Conservation (phyloP, 2,888 invertebrate genomes). For the Ophion ellenae region DNA sequence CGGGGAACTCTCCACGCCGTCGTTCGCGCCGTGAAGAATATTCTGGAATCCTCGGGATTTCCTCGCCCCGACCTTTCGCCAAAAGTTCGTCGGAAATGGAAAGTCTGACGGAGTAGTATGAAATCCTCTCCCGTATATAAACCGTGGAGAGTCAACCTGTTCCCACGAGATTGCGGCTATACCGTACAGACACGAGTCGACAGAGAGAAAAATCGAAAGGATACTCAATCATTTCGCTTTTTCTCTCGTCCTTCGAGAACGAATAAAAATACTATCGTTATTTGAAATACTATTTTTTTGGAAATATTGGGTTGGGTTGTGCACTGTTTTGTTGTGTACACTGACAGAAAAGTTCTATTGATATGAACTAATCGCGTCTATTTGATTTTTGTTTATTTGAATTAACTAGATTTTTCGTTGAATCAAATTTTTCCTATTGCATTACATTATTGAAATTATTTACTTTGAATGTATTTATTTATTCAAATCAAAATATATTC, state of each 20-base stretch:
- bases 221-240: slow-evolving; percentile 23
- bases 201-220: slow-evolving; percentile 44
- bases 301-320: too few relatives aligned
- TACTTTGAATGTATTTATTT: too few relatives aligned
- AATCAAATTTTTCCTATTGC: too few relatives aligned
- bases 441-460: too few relatives aligned
- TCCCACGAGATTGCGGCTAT: slow-evolving; percentile 66
- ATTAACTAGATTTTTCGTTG: too few relatives aligned
- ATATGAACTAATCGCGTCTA: too few relatives aligned
- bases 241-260: slow-evolving; percentile 9
- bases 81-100: slow-evolving; percentile 62
- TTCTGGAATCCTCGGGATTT: slow-evolving; percentile 1
- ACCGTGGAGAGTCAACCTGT: slow-evolving; percentile 59
- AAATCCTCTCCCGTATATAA: slow-evolving; percentile 44
- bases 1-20: slow-evolving; percentile 51
- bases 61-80: slow-evolving; percentile 9
- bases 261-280: slow-evolving; percentile 29
- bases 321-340: too few relatives aligned
- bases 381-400: too few relatives aligned
- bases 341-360: too few relatives aligned
- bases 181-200: slow-evolving; percentile 7
- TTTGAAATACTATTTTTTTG: neutral
- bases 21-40: slow-evolving; percentile 17
- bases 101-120: slow-evolving; percentile 59
- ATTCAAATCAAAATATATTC: too few relatives aligned